Evolutionary conservation across 1,140 invertebrate genomes (phyloP), one percentile per base, ranked within the genome.

Genomic region (Octopus bimaculoides): DNA sequence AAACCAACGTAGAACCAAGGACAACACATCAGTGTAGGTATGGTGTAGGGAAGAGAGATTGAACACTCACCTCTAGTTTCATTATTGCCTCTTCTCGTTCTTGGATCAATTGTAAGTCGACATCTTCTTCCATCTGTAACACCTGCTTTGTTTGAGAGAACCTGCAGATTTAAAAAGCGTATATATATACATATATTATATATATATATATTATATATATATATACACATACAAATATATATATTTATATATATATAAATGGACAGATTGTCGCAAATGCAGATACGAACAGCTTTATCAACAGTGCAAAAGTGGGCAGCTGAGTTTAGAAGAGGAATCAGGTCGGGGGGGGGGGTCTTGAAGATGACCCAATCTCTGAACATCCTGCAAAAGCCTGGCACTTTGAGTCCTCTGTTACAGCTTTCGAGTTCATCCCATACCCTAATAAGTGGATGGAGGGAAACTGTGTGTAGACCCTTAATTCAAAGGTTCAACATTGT

Each of bases 81-180:
- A 93, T 92, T 53, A 89, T 96, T 82, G 96, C 95, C 85, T 94
- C 92, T 92, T 99, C 96, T 85, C 97, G 93, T 88, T 98, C 96
- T 87, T 96, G 94, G 1, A 98, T 91, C 83, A 95, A 92, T 84
- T 95, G 92, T 75, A 98, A 89, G 89, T 98, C 95, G 55, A 94
- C 92, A 87, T 98, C 96, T 82, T 96, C 94, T 86, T 96, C 94
- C 89, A 96, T 90, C 84, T 96, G 94, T 75, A 95, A 85, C 87
- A 94, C 93, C 75, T 89, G 87, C 53, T 82, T 81, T 54, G 87
- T 88, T 76, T 87, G 85, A 12, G 87, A 88, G 81, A 83, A 88
- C 52, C 87, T 88, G 75, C 3, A 79, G 26, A 41, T 41, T 41
- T 41, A 41, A 41, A 41, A 41, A 41, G 26, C 2, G 26, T 41